These are phyloP conservation scores for Cryptotis parvus DNA, from an alignment of 2,113 vertebrate genomes.

Conservation along the genomic window DNA sequence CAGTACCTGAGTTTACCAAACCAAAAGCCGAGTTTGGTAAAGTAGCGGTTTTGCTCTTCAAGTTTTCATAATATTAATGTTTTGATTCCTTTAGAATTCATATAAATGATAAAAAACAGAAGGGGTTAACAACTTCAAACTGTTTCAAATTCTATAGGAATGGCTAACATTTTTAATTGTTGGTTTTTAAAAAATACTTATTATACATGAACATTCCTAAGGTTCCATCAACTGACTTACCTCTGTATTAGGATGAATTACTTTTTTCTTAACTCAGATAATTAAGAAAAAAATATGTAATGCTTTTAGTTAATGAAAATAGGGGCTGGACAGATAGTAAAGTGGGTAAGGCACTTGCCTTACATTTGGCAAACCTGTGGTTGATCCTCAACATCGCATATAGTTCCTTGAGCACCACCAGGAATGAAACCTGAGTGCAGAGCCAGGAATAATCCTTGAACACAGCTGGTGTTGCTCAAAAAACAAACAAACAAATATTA, in stretches of 20 bases:
- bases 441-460: no score
- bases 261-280: slow-evolving; percentile 17
- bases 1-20: not conserved
- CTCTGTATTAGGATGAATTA: not conserved
- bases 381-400: no score
- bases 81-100: not conserved
- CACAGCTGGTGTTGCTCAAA: no score
- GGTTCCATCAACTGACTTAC: not conserved
- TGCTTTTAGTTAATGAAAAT: slow-evolving; percentile 54
- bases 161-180: not conserved
- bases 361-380: no score
- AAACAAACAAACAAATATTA: not conserved
- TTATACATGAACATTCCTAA: not conserved
- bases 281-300: slow-evolving; percentile 38
- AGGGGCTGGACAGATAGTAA: no score
- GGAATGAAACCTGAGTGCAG: no score
- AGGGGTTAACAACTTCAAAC: not conserved
- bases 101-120: not conserved
- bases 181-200: not conserved
- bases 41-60: not conserved
- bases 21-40: not conserved
- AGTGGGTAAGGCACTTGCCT: no score
- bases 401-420: no score
- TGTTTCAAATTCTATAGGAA: not conserved
- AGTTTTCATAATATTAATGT: not conserved